A percentile compares a stretch with the other conserved stretches of the same genome.
Evolutionary conservation across 2,113 vertebrate genomes (phyloP).

Genomic region (Athene noctua): DNA sequence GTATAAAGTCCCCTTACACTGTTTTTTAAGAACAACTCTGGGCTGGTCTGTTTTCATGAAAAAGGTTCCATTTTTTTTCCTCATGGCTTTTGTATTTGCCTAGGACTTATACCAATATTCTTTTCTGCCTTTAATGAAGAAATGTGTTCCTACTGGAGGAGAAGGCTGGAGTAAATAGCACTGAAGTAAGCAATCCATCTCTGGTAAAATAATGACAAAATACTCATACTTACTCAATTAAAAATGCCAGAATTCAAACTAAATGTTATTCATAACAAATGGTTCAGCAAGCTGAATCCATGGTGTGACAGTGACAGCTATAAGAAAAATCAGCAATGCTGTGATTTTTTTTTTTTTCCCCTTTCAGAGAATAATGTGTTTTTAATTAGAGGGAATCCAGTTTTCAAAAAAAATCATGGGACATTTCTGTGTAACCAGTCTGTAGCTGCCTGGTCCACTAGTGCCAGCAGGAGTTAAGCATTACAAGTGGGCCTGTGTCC

Average conservation of each 20-base stretch:
- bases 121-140: not conserved
- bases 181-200: not conserved
- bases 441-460: not conserved
- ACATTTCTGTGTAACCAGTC: not conserved
- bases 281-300: not conserved
- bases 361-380: not conserved
- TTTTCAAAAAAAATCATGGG: not conserved
- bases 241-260: not conserved
- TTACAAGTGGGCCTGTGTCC: not conserved
- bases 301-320: not conserved
- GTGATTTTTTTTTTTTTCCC: not conserved
- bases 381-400: not conserved
- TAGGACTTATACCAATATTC: not conserved
- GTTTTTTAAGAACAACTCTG: not conserved
- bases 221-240: not conserved
- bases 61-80: not conserved
- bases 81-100: not conserved
- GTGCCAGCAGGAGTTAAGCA: not conserved
- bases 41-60: not conserved
- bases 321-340: not conserved
- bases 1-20: not conserved
- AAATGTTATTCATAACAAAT: not conserved
- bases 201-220: not conserved
- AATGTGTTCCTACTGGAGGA: not conserved
- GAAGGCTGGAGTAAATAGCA: not conserved